Base-by-base conservation (phyloP, 92 coral and sea anemone genomes). In the Zoanthus solanderi region DNA sequence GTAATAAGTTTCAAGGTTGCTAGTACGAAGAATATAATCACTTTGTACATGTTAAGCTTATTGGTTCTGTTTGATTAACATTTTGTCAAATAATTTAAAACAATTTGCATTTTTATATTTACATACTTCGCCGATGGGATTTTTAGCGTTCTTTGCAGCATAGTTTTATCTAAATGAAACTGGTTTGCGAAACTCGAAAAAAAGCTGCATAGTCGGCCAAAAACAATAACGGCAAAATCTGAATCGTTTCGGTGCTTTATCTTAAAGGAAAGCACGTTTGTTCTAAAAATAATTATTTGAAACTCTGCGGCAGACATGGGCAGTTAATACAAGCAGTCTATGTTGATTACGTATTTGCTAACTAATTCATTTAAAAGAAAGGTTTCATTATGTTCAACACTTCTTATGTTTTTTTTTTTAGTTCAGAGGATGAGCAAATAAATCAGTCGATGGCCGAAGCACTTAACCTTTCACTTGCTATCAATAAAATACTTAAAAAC, bases 371-470 rank as follows among this genome's bases (percentile, higher is more conserved):
- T 46, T 12, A 37, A 45, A 60, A 66, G 18, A 67, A 16, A 4
- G 46, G 15, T 81, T 66, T 47, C 12, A 18, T 58, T 65, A 37
- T 37, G 42, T 37, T 37, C 42, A 37, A 37, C 1, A 37, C 42
- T 2, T 37, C 0, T 37, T 37, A 37, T 37, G 42, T 1, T 37
- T 37, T 81, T 54, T 14, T 44, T 66, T 67, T 32, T 45, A 81
- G 85, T 11, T 45, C 75, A 65, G 85, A 81, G 60, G 85, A 81
- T 44, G 58, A 81, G 31, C 45, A 69, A 45, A 5, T 81, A 13
- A 47, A 9, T 47, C 85, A 54, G 3, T 92, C 95, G 9, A 95
- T 95, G 96, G 94, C 92, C 46, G 96, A 91, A 65, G 96, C 98
- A 13, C 80, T 88, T 17, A 85, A 91, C 16, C 92, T 95, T 1